Conservation (phyloP, 64 coral and sea anemone genomes). For the Orbicella faveolata region DNA sequence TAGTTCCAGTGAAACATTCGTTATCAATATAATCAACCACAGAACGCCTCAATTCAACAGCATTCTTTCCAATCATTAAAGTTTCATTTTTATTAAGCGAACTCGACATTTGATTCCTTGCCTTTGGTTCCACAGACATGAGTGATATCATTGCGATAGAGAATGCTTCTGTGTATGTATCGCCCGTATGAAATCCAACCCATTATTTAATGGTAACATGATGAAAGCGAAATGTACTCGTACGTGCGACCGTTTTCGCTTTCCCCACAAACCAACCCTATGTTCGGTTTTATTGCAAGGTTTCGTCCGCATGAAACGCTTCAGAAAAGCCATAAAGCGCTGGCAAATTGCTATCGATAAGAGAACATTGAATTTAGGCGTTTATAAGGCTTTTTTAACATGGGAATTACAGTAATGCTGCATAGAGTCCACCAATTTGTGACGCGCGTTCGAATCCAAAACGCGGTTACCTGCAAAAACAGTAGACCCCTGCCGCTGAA, state of each 20-base stretch:
- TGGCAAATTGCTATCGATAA: background rate
- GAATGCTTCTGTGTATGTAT: background rate
- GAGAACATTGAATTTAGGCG: background rate
- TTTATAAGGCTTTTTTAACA: background rate
- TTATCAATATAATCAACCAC: constrained; percentile 21
- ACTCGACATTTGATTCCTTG: background rate
- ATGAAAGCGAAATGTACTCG: background rate
- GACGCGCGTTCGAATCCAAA: background rate
- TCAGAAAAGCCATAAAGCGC: background rate
- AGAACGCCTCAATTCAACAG: constrained; percentile 25
- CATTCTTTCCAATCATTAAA: constrained; percentile 18
- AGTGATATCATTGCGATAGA: background rate
- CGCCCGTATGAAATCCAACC: background rate
- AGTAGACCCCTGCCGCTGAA: constrained; percentile 34
- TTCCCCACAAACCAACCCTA: background rate
- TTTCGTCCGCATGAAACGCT: background rate
- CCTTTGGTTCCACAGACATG: background rate
- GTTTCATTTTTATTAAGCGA: background rate
- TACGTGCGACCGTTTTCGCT: background rate
- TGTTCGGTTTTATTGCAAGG: background rate
- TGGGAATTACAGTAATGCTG: background rate
- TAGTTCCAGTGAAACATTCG: background rate
- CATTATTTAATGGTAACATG: background rate
- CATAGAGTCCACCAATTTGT: background rate
- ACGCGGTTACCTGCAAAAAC: background rate